These are phyloP conservation scores for Drosophila nasuta DNA, from an alignment of 1,140 invertebrate genomes.

Conservation along the genomic window DNA sequence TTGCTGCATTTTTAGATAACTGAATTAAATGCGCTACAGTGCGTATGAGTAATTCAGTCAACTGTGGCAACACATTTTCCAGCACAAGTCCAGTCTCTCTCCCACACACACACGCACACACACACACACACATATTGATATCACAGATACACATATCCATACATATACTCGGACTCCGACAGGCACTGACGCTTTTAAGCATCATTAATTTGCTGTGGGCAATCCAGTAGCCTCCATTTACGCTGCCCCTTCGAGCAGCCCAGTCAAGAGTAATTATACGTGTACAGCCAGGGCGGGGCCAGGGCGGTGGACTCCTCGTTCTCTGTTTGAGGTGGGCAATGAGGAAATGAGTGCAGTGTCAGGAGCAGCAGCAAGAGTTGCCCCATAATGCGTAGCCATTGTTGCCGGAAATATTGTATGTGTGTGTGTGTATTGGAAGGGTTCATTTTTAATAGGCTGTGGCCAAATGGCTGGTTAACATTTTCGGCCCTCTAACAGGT, in stretches of 20 bases:
- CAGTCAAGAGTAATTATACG: constrained; percentile 75
- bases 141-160: neutral
- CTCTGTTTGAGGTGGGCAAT: neutral
- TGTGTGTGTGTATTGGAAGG: neutral
- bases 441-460: constrained; percentile 69
- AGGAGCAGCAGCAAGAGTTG: constrained; percentile 12
- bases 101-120: neutral
- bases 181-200: constrained; percentile 58
- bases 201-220: constrained; percentile 70
- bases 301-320: neutral
- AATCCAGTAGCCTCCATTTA: neutral
- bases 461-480: constrained; percentile 56
- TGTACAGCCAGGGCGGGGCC: constrained; percentile 37
- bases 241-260: neutral
- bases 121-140: neutral
- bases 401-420: constrained; percentile 28
- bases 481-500: constrained; percentile 20
- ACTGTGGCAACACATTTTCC: constrained; percentile 41
- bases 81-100: neutral
- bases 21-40: constrained; percentile 66
- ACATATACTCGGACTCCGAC: constrained; percentile 8
- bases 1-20: constrained; percentile 39
- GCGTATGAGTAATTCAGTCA: constrained; percentile 75
- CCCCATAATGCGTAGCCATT: constrained; percentile 33
- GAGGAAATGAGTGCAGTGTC: constrained; percentile 12